These are phyloP conservation scores for Drosophila pseudotalamancana DNA, from an alignment of 2,888 invertebrate genomes.

Conservation along the genomic window DNA sequence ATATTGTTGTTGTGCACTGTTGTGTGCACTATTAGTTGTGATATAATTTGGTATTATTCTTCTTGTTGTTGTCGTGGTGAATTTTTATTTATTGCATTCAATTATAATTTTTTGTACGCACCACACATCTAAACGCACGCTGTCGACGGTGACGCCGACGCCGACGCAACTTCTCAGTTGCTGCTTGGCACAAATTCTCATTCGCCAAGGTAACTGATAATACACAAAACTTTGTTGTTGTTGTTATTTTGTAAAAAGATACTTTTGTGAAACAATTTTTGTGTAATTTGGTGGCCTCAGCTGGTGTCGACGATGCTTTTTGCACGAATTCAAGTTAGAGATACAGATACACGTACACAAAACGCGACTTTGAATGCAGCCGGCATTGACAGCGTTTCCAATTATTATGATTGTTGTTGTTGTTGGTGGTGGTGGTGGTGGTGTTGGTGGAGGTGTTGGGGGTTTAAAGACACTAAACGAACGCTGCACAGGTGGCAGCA, in stretches of 20 bases:
- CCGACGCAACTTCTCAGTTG: slow-evolving; percentile 15
- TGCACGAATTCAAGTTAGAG: slow-evolving; percentile 42
- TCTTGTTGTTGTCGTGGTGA: slow-evolving; percentile 20
- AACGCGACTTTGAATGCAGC: slow-evolving; percentile 46
- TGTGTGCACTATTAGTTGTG: slow-evolving; percentile 56
- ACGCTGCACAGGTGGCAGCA: slow-evolving; percentile 57
- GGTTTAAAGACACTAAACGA: slow-evolving; percentile 17
- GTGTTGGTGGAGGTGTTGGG: background rate
- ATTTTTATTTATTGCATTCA: slow-evolving; percentile 65
- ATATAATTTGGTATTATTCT: slow-evolving; percentile 55
- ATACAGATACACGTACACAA: slow-evolving; percentile 40
- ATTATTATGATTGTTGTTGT: slow-evolving; percentile 40
- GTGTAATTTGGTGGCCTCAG: slow-evolving; percentile 16
- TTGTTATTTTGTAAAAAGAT: slow-evolving; percentile 38
- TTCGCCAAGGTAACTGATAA: slow-evolving; percentile 73
- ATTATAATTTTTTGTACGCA: slow-evolving; percentile 62
- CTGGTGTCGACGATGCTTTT: slow-evolving; percentile 10
- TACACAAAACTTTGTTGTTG: slow-evolving; percentile 35
- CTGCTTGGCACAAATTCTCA: slow-evolving; percentile 48
- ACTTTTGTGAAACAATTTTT: slow-evolving; percentile 43
- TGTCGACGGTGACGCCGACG: slow-evolving; percentile 14
- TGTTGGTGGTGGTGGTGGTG: slow-evolving; percentile 8
- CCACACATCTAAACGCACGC: slow-evolving; percentile 8
- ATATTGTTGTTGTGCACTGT: slow-evolving; percentile 48
- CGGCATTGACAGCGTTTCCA: slow-evolving; percentile 63